Evolutionary conservation across 2,888 invertebrate species (phyloP).

Genomic region (Rhagonycha lutea): DNA sequence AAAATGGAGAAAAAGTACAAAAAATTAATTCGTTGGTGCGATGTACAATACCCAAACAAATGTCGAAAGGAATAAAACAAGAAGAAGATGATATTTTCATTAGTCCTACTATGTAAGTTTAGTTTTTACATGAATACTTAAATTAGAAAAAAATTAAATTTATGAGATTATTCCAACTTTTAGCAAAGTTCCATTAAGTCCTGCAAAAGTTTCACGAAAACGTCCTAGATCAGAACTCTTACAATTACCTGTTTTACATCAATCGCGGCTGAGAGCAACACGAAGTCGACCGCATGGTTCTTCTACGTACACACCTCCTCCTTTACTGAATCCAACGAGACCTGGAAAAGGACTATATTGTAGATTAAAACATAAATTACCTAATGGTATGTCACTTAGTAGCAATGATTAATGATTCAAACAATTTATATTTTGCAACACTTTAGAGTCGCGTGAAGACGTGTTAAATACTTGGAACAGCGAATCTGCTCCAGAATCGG

Average conservation of each 20-base stretch:
- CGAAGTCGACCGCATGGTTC: conserved; percentile 56
- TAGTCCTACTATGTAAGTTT: conserved; percentile 65
- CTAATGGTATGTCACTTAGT: background rate
- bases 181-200: conserved; percentile 68
- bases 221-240: conserved; percentile 66
- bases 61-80: conserved; percentile 59
- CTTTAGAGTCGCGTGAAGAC: conserved; percentile 45
- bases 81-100: conserved; percentile 77
- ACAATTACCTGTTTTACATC: conserved; percentile 56
- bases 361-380: conserved; percentile 5
- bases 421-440: background rate
- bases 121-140: background rate
- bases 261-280: conserved; percentile 60
- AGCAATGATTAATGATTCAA: background rate
- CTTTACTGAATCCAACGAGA: conserved; percentile 90
- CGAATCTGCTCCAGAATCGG: conserved; percentile 56
- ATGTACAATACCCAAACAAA: conserved; percentile 44
- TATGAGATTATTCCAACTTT: background rate
- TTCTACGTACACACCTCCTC: conserved; percentile 87
- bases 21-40: conserved; percentile 47
- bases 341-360: conserved; percentile 85
- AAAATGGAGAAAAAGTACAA: conserved; percentile 40
- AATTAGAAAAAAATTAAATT: background rate
- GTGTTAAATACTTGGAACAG: conserved; percentile 45
- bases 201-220: conserved; percentile 67